These are phyloP conservation scores for Metridium senile DNA, from an alignment of 92 coral and sea anemone genomes.

Conservation along the genomic window DNA sequence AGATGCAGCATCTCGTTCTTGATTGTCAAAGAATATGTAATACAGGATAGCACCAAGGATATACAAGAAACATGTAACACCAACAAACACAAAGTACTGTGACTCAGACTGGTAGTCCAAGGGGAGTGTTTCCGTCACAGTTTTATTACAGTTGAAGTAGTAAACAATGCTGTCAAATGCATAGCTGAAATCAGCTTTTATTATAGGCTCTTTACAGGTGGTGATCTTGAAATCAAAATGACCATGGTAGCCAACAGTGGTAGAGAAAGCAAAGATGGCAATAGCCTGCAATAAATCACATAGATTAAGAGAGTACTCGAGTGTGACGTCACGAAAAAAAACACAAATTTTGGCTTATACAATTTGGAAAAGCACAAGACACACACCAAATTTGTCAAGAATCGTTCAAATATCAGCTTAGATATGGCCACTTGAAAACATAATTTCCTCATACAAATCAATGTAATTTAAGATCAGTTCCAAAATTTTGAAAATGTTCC, in stretches of 20 bases:
- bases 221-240: constrained; percentile 38
- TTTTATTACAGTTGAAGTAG: constrained; percentile 12
- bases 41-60: constrained; percentile 61
- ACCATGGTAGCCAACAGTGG: constrained; percentile 84
- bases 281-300: constrained; percentile 59
- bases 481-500: no score
- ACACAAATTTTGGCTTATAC: no score
- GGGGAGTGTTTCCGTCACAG: neutral
- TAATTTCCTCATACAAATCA: no score
- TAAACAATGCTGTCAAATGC: constrained; percentile 46
- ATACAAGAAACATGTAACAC: constrained; percentile 80
- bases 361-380: no score
- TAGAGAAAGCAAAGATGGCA: constrained; percentile 95
- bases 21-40: constrained; percentile 80
- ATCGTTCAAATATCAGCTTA: no score
- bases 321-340: no score
- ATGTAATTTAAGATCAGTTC: no score
- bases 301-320: no score
- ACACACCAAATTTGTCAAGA: no score
- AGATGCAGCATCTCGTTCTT: constrained; percentile 74
- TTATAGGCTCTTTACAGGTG: constrained; percentile 10
- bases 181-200: constrained; percentile 68
- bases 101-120: constrained; percentile 75
- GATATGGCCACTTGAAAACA: no score
- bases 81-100: constrained; percentile 91